Base-by-base conservation (phyloP, 2,113 vertebrate genomes). In the Megaptera novaeangliae region DNA sequence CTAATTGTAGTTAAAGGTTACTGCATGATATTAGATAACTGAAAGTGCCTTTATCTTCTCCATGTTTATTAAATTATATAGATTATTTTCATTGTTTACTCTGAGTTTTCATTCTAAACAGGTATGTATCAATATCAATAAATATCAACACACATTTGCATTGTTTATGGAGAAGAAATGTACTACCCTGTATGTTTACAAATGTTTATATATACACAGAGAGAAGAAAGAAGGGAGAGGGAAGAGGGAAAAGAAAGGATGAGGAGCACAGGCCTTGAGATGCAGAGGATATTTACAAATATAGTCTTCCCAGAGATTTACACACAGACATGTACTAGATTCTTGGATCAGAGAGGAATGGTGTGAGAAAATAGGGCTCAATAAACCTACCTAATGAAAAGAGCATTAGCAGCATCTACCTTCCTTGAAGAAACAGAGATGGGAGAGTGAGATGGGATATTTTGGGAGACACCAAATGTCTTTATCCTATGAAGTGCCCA, bases 401-500 rank as follows among this genome's bases (percentile, higher is more conserved):
- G 9, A 95, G 0, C 5, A 18, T 46, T 49, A 66, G 13, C 59
- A 85, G 14, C 12, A 68, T 27, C 49, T 31, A 49, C 2, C 1
- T 91, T 59, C 5, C 8, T 49, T 49, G 18, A 81, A 41, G 15
- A n/a, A 71, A 36, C 14, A 34, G 2, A 61, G 7, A 1, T 84
- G 13, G 7, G 5, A 29, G 8, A 5, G 14, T 6, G 4, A 68
- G 8, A 1, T 29, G 8, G 18, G 5, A 4, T 41, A 41, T 59
- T 81, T 25, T n/a, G 27, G 9, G 86, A 61, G 10, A 9, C 34
- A 49, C 0, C 1, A 41, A 8, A 46, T 68, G 7, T 36, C 55
- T 61, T 41, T 68, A 52, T 64, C 57, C 6, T 2, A 20, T 17
- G 44, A 77, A 63, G 13, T 87, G 36, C 1, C 78, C 14, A 83